Conservation (phyloP, 2,888 invertebrate species). For the Macaria liturata region DNA sequence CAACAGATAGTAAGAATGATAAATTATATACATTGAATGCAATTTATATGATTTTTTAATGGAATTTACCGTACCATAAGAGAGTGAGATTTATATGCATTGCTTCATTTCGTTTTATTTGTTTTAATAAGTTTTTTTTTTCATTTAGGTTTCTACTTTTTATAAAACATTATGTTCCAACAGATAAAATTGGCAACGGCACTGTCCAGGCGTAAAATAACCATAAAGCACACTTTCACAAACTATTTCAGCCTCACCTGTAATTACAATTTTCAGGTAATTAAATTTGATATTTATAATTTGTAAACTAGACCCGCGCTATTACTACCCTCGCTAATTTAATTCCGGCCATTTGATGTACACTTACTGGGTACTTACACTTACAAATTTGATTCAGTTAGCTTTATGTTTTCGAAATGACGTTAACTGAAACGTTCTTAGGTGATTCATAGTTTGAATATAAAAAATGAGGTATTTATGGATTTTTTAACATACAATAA, state of each 20-base stretch:
- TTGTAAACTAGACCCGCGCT: slow-evolving; percentile 48
- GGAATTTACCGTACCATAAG: background rate
- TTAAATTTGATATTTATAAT: slow-evolving; percentile 60
- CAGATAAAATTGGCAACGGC: background rate
- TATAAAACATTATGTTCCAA: background rate
- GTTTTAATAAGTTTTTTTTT: no score
- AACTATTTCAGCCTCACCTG: slow-evolving; percentile 13
- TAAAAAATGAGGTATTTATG: no score
- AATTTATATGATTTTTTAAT: background rate
- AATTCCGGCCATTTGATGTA: slow-evolving; percentile 59
- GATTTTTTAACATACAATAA: no score
- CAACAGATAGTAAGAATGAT: slow-evolving; percentile 25
- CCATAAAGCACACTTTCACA: slow-evolving; percentile 12
- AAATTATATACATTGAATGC: slow-evolving; percentile 20
- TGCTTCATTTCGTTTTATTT: no score
- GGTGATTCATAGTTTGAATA: no score
- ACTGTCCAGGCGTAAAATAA: slow-evolving; percentile 14
- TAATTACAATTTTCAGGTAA: slow-evolving; percentile 39
- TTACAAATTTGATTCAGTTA: background rate
- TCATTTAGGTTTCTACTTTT: background rate
- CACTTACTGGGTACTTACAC: background rate
- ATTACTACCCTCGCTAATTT: slow-evolving; percentile 57
- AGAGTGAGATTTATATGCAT: no score
- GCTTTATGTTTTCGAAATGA: background rate
- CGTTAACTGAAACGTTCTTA: no score